Evolutionary conservation across 2,113 vertebrate genomes (phyloP), one percentile per base, ranked within the genome.

Genomic region (Brachionichthys hirsutus): DNA sequence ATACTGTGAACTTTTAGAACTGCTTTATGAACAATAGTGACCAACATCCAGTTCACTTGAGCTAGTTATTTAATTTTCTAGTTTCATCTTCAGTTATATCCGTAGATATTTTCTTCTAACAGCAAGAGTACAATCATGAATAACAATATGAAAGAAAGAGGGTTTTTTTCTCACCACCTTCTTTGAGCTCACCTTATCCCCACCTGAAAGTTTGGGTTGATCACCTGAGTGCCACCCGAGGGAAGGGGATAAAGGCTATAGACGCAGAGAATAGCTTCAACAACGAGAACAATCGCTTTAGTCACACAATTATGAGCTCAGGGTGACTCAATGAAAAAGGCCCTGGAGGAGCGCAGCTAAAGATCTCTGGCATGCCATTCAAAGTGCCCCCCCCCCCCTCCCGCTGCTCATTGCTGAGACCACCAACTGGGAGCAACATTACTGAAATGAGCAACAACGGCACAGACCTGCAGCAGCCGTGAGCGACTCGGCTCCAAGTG

Each of bases 261-360:
- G 70, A 78, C 64, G 70, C 38, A 68, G 30, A 15, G 78, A 90
- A 87, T 82, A 75, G 62, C 78, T 84, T 89, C 87, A 90, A 88
- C 90, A 89, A 89, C 88, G 78, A 83, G 89, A 91, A 92, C 90
- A 92, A 90, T 91, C 88, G 88, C 82, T 90, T 90, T 90, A 88
- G 90, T 90, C 90, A 87, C 85, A 89, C 85, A 87, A 89, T 90
- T 90, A 90, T 87, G 85, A 87, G 89, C 86, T 92, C 84, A 90
- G 80, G 77, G 72, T 82, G 82, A 77, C 73, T 87, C 82, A 91
- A 89, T 85, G 78, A 77, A 77, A 82, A 89, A 89, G 53, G 84
- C 71, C 91, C 90, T 57, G 86, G 67, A 90, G 90, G 86, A 87
- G 75, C 56, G 45, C 54, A 71, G 86, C 88, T 82, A 85, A 90